phyloP scores from a whole-genome alignment of 2,113 vertebrate species.

The Vombatus ursinus region DNA sequence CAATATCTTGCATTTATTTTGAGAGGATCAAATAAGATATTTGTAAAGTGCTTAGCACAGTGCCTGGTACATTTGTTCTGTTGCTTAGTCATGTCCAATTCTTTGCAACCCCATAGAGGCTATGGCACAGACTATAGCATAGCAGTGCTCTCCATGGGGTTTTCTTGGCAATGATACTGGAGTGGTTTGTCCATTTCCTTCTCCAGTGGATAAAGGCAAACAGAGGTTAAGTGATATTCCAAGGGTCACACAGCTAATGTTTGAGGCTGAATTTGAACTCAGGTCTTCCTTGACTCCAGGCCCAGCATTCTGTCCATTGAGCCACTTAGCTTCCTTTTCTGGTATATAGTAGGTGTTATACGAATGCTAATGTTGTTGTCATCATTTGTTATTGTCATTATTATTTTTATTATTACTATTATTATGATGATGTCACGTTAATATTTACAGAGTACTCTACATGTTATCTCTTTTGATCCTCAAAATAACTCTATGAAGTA shows the following conservation, averaged over 20 bases:
- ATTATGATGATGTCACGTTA: background rate
- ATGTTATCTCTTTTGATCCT: background rate
- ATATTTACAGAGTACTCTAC: background rate
- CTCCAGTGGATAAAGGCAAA: no score
- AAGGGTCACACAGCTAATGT: no score
- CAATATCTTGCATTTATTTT: background rate
- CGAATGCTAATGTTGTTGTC: background rate
- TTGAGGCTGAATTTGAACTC: background rate
- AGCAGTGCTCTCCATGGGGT: background rate
- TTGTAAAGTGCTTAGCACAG: background rate
- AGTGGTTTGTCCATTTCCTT: no score
- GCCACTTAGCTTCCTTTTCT: background rate
- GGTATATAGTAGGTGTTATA: no score
- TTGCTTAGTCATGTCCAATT: background rate
- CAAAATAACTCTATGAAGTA: background rate
- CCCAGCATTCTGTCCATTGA: background rate
- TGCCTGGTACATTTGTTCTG: background rate
- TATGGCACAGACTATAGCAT: background rate
- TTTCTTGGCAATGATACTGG: background rate
- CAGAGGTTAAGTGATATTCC: no score
- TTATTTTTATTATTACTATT: no score
- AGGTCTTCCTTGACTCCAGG: background rate
- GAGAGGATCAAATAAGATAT: background rate
- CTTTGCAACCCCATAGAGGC: background rate
- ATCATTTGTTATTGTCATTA: no score